These are phyloP conservation scores for Chrysopilus asiliformis DNA, from an alignment of 2,888 invertebrate genomes.

Conservation along the genomic window DNA sequence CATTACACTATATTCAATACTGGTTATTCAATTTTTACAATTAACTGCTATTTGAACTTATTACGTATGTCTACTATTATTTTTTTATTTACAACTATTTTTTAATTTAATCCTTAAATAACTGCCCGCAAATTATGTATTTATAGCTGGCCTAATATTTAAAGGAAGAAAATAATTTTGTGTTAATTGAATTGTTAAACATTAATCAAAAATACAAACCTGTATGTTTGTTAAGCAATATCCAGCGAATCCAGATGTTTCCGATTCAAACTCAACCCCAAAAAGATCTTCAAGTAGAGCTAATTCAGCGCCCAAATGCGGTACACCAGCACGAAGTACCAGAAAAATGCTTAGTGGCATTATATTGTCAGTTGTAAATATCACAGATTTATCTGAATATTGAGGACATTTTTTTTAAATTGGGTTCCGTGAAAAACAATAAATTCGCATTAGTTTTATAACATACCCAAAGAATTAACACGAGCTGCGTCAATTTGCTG, in stretches of 20 bases:
- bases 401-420: not conserved
- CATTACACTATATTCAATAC: too few relatives aligned
- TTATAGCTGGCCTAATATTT: conserved; percentile 6
- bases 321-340: conserved; percentile 32
- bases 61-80: too few relatives aligned
- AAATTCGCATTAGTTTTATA: not conserved
- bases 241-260: conserved; percentile 33
- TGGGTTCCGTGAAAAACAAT: not conserved
- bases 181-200: not conserved
- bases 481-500: conserved; percentile 30
- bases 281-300: conserved; percentile 34
- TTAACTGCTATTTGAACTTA: too few relatives aligned
- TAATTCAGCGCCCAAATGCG: conserved; percentile 34
- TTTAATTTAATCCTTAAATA: too few relatives aligned
- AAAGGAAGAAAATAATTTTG: not conserved
- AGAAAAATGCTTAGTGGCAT: conserved; percentile 33
- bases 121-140: conserved; percentile 7
- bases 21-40: too few relatives aligned
- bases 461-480: conserved; percentile 24
- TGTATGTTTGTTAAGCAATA: conserved; percentile 35
- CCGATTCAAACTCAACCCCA: conserved; percentile 30
- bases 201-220: conserved; percentile 12
- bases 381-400: conserved; percentile 24
- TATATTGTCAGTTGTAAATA: conserved; percentile 30
- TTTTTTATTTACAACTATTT: too few relatives aligned